phyloP scores from a whole-genome alignment of 2,888 invertebrate species.

The Eristalinus sepulchralis region DNA sequence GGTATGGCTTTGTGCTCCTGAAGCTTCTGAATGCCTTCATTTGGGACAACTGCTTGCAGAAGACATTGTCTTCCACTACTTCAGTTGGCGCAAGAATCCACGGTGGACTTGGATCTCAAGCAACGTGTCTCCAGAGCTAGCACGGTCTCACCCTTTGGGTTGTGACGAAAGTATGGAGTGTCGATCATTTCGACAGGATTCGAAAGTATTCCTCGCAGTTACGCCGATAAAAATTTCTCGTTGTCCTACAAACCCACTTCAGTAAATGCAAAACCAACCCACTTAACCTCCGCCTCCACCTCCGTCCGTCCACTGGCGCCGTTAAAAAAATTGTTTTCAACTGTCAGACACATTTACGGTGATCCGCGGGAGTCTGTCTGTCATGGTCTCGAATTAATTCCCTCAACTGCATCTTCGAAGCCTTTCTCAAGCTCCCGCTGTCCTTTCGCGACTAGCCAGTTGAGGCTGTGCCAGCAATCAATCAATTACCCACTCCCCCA shows the following conservation, averaged over 20 bases:
- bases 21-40: no score
- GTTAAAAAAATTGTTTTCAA: neutral
- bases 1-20: no score
- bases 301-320: neutral
- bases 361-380: neutral
- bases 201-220: no score
- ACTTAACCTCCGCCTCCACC: neutral
- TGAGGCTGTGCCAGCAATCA: neutral
- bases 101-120: no score
- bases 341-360: neutral
- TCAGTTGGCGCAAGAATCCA: no score
- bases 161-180: no score
- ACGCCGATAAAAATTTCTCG: no score
- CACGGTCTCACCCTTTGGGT: no score
- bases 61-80: no score
- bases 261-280: neutral
- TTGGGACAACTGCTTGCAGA: no score
- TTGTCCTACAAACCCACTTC: neutral
- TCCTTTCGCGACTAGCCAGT: neutral
- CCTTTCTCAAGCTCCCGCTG: neutral
- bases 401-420: neutral
- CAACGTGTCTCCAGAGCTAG: no score
- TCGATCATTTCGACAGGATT: no score
- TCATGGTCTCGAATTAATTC: neutral
- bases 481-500: slow-evolving; percentile 15